phyloP scores from a whole-genome alignment of 2,113 vertebrate species.

The Alces alces region DNA sequence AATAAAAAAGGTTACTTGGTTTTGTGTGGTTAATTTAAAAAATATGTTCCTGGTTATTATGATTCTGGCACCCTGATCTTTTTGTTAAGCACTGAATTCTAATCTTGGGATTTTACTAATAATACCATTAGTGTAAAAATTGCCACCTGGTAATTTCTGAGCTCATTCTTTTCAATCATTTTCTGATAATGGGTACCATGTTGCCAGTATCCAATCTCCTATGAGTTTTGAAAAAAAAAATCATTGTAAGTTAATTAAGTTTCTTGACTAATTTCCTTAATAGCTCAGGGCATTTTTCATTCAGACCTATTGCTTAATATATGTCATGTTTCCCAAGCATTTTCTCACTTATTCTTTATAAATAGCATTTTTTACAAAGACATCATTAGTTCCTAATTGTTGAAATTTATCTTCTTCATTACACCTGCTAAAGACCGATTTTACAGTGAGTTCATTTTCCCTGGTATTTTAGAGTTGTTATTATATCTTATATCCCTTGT shows the following conservation, averaged over 20 bases:
- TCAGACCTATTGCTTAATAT: conserved; percentile 33
- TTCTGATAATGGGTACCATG: not conserved
- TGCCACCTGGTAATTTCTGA: not conserved
- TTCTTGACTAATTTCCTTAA: conserved; percentile 60
- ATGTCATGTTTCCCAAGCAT: conserved; percentile 15
- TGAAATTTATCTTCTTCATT: conserved; percentile 66
- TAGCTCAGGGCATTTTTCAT: conserved; percentile 34
- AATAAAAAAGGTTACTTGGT: not conserved
- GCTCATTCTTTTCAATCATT: not conserved
- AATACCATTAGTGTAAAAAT: not conserved
- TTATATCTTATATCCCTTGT: conserved; percentile 41
- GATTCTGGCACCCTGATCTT: not conserved
- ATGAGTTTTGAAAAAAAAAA: conserved; percentile 41
- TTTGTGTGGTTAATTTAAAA: not conserved
- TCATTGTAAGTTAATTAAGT: conserved; percentile 56
- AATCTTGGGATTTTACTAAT: conserved; percentile 1
- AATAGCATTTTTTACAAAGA: conserved; percentile 59
- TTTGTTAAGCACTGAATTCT: not conserved
- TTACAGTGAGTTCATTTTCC: conserved; percentile 56
- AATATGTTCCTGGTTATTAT: not conserved
- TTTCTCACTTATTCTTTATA: conserved; percentile 42
- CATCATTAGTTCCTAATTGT: conserved; percentile 66
- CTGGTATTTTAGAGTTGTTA: conserved; percentile 35
- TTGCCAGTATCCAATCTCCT: not conserved
- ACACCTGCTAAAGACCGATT: conserved; percentile 49